Base-by-base conservation (phyloP, 2,888 invertebrate species). In the Sicus ferrugineus region DNA sequence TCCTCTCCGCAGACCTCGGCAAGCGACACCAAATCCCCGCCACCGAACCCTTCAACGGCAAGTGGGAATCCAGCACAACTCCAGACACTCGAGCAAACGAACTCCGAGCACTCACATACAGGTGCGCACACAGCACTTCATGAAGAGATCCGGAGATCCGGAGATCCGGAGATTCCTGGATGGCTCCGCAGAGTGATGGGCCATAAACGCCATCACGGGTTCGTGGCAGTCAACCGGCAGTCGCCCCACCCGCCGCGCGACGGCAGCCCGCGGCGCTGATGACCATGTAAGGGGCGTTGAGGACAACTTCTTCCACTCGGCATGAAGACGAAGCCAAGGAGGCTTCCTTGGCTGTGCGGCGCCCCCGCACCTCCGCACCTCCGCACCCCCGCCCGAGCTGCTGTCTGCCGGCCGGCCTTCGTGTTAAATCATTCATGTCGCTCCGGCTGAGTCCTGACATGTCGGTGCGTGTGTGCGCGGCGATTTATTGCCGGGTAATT, bases 401-500 rank as follows among this genome's bases (percentile, higher is more conserved):
- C 50, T 46, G 58, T 42, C 67, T 62, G 68, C 70, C 75, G 26
- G 14, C n/a, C 14, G 75, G 73, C 73, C 74, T 76, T 72, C 70
- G 70, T 72, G 69, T 71, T 71, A 72, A 73, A 71, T 72, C 69
- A 68, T 71, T 70, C 72, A 70, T 70, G 70, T 69, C 30, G 50
- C 61, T 68, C 52, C 50, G 14, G 19, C 66, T 69, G 50, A 68
- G 58, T 68, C 62, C 59, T 65, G 68, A 62, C 64, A n/a, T n/a
- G n/a, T n/a, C n/a, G n/a, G n/a, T n/a, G n/a, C n/a, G n/a, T 65
- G 48, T 14, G 48, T 59, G 62, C 69, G 58, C 61, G 50, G 67
- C 46, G 70, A 75, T 74, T 75, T 75, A 75, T 75, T 58, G 72
- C 70, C 68, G 63, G 72, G 72, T 72, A 70, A 73, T 75, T 73